A percentile compares a stretch with the other conserved stretches of the same genome.
Conservation (phyloP, 2,113 vertebrate genomes). For the Condylura cristata region DNA sequence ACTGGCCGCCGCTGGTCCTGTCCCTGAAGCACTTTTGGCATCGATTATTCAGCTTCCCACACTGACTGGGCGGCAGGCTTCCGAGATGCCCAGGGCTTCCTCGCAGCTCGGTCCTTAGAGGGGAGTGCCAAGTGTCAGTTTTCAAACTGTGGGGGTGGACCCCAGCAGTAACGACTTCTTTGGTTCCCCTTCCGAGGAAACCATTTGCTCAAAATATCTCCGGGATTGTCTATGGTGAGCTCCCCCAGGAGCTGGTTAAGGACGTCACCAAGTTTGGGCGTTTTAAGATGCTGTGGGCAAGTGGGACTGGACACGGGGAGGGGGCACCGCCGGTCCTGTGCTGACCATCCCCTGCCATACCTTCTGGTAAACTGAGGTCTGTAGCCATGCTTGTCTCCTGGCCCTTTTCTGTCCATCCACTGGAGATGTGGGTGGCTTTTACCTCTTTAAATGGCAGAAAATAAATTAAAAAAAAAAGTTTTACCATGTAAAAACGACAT, state of each 20-base stretch:
- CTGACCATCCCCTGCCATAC: neutral
- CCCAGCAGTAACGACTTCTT: neutral
- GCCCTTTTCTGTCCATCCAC: neutral
- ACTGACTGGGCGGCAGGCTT: neutral
- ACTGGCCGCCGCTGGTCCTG: neutral
- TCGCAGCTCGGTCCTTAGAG: neutral
- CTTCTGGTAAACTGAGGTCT: neutral
- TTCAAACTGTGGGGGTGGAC: no score
- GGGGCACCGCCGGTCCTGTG: rapidly evolving
- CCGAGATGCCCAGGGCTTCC: neutral
- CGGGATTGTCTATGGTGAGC: neutral
- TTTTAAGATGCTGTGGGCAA: neutral
- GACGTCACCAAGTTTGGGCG: neutral
- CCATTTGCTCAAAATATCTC: neutral
- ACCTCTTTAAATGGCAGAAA: neutral
- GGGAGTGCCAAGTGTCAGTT: no score
- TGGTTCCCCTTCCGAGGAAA: neutral
- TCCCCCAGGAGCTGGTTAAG: neutral
- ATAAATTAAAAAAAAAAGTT: neutral
- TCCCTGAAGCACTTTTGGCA: neutral
- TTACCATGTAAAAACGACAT: neutral
- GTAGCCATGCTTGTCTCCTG: neutral
- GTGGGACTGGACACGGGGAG: neutral
- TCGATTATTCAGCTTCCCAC: neutral
- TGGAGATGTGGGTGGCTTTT: neutral